Conservation (phyloP, 2,888 invertebrate species). For the Odontothrips loti region DNA sequence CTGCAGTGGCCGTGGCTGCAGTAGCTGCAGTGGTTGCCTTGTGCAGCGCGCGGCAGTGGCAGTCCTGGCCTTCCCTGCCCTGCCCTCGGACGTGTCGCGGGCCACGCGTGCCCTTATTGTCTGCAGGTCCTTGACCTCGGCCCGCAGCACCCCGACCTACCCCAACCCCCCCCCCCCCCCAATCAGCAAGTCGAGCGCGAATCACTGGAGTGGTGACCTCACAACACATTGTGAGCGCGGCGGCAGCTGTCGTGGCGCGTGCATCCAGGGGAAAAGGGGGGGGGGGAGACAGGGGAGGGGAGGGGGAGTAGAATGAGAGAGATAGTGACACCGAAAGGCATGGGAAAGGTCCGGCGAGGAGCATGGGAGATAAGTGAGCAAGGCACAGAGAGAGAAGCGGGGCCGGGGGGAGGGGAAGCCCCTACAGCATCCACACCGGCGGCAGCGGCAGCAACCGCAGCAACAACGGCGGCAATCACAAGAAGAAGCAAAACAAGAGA, state of each 20-base stretch:
- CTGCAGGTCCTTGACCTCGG: no score
- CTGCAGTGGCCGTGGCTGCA: no score
- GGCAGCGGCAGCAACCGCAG: not conserved
- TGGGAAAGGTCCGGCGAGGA: not conserved
- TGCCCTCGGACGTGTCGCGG: not conserved
- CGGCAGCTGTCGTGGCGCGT: no score
- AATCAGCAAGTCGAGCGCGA: no score
- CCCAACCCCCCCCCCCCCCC: no score
- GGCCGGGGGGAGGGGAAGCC: not conserved
- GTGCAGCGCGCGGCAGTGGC: not conserved
- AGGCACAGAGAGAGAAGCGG: conserved; percentile 17
- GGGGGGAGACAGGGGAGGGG: not conserved
- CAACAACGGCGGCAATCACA: not conserved
- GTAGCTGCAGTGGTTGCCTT: no score
- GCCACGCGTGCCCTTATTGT: no score
- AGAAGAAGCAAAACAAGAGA: conserved; percentile 14
- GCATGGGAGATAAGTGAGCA: not conserved
- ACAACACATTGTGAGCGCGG: no score
- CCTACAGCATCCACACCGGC: no score
- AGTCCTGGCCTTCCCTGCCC: not conserved
- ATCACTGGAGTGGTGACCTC: no score
- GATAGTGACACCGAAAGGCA: not conserved
- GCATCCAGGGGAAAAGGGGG: not conserved
- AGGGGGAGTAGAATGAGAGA: not conserved
- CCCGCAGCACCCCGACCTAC: no score